Evolutionary conservation across 2,888 invertebrate genomes (phyloP).

Genomic region (Scelioninae gen. 1): DNA sequence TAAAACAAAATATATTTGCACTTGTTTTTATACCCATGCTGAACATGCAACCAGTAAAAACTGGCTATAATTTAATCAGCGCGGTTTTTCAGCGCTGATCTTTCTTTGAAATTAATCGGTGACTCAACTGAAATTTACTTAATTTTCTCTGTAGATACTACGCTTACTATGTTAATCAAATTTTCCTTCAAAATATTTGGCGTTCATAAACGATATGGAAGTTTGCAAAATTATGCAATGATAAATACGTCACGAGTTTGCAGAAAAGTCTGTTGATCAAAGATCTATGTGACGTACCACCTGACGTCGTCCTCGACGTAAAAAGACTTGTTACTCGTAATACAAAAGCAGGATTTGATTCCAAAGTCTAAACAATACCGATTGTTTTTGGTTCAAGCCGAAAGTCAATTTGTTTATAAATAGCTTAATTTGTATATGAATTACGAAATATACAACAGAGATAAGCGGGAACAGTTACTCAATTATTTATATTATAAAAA

Average conservation of each 20-base stretch:
- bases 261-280: conserved; percentile 16
- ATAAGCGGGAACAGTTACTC: too few relatives aligned
- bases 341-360: neutral
- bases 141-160: neutral
- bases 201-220: too few relatives aligned
- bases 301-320: neutral
- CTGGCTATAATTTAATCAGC: too few relatives aligned
- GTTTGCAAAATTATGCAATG: conserved; percentile 8
- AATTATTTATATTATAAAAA: too few relatives aligned
- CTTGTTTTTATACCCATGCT: too few relatives aligned
- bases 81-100: too few relatives aligned
- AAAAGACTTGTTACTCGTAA: conserved; percentile 13
- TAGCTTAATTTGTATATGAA: too few relatives aligned
- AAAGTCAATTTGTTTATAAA: too few relatives aligned
- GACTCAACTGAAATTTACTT: conserved; percentile 9
- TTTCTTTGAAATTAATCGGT: conserved; percentile 22
- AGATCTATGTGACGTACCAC: conserved; percentile 19
- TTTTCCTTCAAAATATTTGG: too few relatives aligned
- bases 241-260: neutral
- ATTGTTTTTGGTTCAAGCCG: neutral
- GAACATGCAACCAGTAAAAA: too few relatives aligned
- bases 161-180: neutral
- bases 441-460: too few relatives aligned
- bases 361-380: conserved; percentile 8
- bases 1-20: too few relatives aligned